Base-by-base conservation (phyloP, 2,888 invertebrate species). In the Erebia aethiops region DNA sequence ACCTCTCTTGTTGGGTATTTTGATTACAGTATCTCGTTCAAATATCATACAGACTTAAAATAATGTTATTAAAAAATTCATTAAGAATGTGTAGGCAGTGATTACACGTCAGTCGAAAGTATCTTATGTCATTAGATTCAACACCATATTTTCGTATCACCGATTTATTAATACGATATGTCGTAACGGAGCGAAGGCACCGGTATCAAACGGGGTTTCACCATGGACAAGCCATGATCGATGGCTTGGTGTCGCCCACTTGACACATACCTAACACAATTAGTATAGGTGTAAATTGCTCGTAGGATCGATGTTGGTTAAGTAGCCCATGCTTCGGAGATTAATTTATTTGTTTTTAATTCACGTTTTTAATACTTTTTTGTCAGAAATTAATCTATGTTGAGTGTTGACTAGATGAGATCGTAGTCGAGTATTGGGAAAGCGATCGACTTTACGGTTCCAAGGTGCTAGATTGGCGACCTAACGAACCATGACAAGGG, bases 261-360 rank as follows among this genome's bases (percentile, higher is more conserved):
- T 61, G 60, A 18, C 49, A 46, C 70, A 70, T 52, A n/a, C n/a
- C n/a, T n/a, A 54, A 13, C 70, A 77, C 78, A 80, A 83, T 84
- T 84, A 82, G 77, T 82, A 82, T 79, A 7, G 35, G 83, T 83
- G 81, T 82, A 80, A 84, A 85, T 84, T 83, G 82, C 13, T 57
- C 11, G 56, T 16, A 54, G 75, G 79, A 77, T 78, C 79, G 72
- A 71, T 66, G 58, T 74, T 72, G 62, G 76, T 71, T 74, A 72
- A 70, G 69, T 67, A 72, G 65, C 35, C 11, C 51, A 41, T 61
- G 26, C 26, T 43, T 52, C 46, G 52, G 54, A 56, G 11, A 46
- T 60, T 61, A 14, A 61, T 61, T 61, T 46, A 61, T 61, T 18
- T 61, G n/a, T 46, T 46, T 41, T 58, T 58, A 35, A 35, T n/a